phyloP scores from a whole-genome alignment of 2,113 vertebrate species.

The Trichechus manatus region DNA sequence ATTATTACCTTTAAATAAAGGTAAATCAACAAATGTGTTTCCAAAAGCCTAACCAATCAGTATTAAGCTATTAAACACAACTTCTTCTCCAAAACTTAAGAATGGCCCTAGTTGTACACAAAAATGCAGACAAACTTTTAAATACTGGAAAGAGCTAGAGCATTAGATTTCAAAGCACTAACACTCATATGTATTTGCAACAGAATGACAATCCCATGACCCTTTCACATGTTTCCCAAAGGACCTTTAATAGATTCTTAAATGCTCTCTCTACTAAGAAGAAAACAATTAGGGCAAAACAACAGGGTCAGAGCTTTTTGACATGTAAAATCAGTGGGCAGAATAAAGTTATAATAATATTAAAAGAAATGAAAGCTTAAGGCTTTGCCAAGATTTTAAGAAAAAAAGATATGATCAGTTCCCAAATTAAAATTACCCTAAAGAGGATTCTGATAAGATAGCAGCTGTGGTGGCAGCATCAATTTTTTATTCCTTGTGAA shows the following conservation, averaged over 20 bases:
- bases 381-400: background rate
- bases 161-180: background rate
- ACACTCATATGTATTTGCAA: background rate
- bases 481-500: background rate
- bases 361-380: background rate
- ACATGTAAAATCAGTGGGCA: background rate
- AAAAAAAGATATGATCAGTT: background rate
- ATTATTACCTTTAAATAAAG: conserved; percentile 25
- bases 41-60: background rate
- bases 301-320: background rate
- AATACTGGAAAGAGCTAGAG: background rate
- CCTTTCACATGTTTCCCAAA: conserved; percentile 41
- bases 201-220: conserved; percentile 29
- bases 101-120: background rate
- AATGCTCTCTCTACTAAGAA: conserved; percentile 48
- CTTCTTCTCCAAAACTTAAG: conserved; percentile 2
- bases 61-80: background rate
- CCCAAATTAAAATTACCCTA: background rate
- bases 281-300: conserved; percentile 23
- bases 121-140: background rate
- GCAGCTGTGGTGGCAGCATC: background rate
- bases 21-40: background rate
- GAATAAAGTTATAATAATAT: background rate
- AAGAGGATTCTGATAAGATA: background rate
- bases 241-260: conserved; percentile 53